Evolutionary conservation across 2,113 vertebrate species (phyloP).

Genomic region (Procavia capensis): DNA sequence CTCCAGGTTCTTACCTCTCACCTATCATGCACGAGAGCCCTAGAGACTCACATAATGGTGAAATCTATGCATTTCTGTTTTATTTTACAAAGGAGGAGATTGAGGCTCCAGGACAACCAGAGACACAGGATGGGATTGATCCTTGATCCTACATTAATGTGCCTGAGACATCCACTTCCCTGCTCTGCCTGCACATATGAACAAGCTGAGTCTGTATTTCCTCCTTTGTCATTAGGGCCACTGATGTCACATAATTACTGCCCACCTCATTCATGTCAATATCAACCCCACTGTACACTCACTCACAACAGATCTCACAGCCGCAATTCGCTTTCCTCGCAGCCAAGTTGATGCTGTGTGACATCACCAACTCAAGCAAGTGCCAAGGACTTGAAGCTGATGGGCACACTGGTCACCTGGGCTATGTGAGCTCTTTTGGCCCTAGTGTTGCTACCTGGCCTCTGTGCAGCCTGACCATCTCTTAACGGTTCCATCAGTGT

Average conservation of each 20-base stretch:
- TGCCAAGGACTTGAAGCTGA: accelerated
- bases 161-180: not conserved
- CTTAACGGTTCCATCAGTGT: too few relatives aligned
- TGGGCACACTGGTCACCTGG: accelerated
- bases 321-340: not conserved
- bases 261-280: accelerated
- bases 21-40: accelerated
- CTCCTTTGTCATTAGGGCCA: accelerated
- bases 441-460: accelerated
- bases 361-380: accelerated
- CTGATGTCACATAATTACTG: accelerated
- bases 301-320: accelerated
- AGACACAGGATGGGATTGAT: accelerated
- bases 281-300: accelerated
- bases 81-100: not conserved
- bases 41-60: accelerated
- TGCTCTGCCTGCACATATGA: accelerated
- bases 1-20: not conserved
- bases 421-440: not conserved
- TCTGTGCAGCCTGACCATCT: not conserved
- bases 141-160: accelerated
- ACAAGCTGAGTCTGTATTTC: accelerated
- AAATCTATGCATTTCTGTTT: accelerated
- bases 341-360: accelerated
- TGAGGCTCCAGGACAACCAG: not conserved